Conservation (phyloP, 2,888 invertebrate species). For the Andrena flavipes region DNA sequence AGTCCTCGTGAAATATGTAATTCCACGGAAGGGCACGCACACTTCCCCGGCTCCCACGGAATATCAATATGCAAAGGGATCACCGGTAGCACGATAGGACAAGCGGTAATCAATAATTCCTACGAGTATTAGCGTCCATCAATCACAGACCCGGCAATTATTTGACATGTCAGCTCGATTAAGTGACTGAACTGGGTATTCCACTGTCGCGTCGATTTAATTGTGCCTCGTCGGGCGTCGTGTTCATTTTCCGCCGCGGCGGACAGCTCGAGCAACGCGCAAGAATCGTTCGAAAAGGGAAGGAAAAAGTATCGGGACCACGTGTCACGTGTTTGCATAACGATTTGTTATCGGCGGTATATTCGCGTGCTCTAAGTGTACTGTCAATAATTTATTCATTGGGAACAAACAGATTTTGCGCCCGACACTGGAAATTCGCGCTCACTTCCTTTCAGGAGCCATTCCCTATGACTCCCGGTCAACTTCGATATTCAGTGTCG, state of each 20-base stretch:
- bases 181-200: neutral
- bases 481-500: neutral
- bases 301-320: conserved; percentile 69
- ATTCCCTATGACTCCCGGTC: conserved; percentile 10
- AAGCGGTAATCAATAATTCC: conserved; percentile 28
- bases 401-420: conserved; percentile 63
- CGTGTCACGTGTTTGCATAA: conserved; percentile 71
- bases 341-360: conserved; percentile 74
- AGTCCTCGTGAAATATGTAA: conserved; percentile 28
- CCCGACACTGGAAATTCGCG: conserved; percentile 18
- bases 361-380: conserved; percentile 71
- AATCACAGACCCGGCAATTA: conserved; percentile 54
- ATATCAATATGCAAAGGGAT: conserved; percentile 63
- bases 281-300: conserved; percentile 64
- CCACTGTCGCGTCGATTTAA: conserved; percentile 20
- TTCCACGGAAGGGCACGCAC: conserved; percentile 19
- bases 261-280: conserved; percentile 23
- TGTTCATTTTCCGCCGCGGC: neutral
- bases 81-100: conserved; percentile 45
- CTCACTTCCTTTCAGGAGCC: conserved; percentile 12
- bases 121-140: conserved; percentile 51
- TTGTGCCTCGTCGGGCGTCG: conserved; percentile 1
- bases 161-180: conserved; percentile 27
- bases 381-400: conserved; percentile 73
- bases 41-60: conserved; percentile 46